Evolutionary conservation across 2,113 vertebrate genomes (phyloP), one percentile per base, ranked within the genome.

Genomic region (Prinia subflava): DNA sequence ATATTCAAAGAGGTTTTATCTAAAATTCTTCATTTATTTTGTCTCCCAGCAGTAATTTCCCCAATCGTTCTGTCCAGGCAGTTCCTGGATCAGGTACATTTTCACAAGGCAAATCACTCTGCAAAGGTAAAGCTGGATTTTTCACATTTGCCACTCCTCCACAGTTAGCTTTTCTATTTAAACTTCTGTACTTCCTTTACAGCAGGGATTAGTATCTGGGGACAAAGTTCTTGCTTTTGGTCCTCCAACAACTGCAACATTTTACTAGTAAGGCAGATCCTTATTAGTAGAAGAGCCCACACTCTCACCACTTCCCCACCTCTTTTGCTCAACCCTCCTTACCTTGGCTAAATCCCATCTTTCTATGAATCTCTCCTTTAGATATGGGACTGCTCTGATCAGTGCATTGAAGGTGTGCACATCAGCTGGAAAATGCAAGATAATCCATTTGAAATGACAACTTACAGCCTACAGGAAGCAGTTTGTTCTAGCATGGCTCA

Each of bases 391-490:
- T 21, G 98, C 98, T 59, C 81, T 59, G 77, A 99, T 98, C 91
- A 99, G 89, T 0, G 98, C 98, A 19, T 98, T 99, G 97, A 99
- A 99, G 50, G 98, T 98, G 83, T 98, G 89, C 37, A 99, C 98
- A 52, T 99, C 99, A n/a, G 98, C 99, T 99, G 71, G 35, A 90
- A 97, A 92, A 91, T 0, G 18, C 3, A 57, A 90, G 18, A 73
- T 20, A 86, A 89, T 28, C 56, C 14, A 55, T 79, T 91, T 75
- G 3, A 88, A 60, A 20, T 53, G n/a, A 49, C 7, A 67, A 8
- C 9, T 56, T 37, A 17, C 0, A 23, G n/a, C n/a, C 28, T 24
- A 42, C 9, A 60, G n/a, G n/a, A 30, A 60, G 21, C 3, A 33
- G 8, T 39, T 65, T 77, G 18, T 33, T 73, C n/a, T 62, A 57